A percentile compares a stretch with the other conserved stretches of the same genome.
These are phyloP conservation scores for Cosmorhoe ocellata DNA, from an alignment of 2,888 invertebrate species.

Conservation along the genomic window DNA sequence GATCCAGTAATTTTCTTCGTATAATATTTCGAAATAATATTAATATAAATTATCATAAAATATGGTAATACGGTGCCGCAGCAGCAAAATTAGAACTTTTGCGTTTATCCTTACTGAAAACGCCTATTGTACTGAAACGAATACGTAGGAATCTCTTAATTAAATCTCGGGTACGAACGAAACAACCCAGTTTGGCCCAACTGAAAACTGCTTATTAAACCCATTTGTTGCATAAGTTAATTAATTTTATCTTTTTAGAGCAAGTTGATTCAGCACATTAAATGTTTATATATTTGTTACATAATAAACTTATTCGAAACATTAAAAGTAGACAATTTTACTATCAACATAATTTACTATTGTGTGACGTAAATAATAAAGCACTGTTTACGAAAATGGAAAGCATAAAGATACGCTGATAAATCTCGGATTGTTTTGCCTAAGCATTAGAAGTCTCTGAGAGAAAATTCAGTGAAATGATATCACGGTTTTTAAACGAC, in stretches of 20 bases:
- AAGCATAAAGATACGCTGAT: constrained; percentile 2
- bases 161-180: constrained; percentile 42
- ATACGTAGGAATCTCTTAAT: constrained; percentile 48
- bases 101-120: constrained; percentile 22
- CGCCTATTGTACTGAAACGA: constrained; percentile 36
- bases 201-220: constrained; percentile 34
- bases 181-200: constrained; percentile 28
- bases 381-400: background rate
- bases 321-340: constrained; percentile 14
- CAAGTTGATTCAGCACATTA: constrained; percentile 34
- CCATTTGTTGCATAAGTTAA: constrained; percentile 27
- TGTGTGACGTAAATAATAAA: constrained; percentile 6
- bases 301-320: constrained; percentile 23
- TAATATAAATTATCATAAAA: too few species aligned
- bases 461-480: too few species aligned
- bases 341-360: constrained; percentile 18
- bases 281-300: constrained; percentile 26
- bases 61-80: background rate
- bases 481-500: too few species aligned
- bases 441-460: too few species aligned
- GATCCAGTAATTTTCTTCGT: too few species aligned
- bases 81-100: constrained; percentile 14
- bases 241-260: constrained; percentile 35
- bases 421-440: constrained; percentile 4
- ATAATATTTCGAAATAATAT: too few species aligned